Percentiles rank a stretch among this genome's conserved stretches.
Conservation (phyloP, 2,888 invertebrate species). For the Phania funesta region DNA sequence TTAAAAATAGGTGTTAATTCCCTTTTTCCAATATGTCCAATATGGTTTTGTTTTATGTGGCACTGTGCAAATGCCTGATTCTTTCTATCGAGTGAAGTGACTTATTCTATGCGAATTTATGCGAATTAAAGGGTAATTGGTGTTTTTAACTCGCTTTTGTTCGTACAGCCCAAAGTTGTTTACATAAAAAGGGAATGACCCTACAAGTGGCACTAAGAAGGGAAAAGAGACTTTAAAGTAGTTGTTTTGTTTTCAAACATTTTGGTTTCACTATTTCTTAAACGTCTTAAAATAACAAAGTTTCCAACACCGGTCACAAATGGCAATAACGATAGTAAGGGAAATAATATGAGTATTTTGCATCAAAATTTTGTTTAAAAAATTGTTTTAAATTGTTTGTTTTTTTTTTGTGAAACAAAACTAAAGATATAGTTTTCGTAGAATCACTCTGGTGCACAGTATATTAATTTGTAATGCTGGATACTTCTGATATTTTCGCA, state of each 20-base stretch:
- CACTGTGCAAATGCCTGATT: too few species aligned
- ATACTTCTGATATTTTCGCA: too few species aligned
- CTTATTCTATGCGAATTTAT: neutral
- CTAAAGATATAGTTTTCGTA: too few species aligned
- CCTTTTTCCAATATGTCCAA: too few species aligned
- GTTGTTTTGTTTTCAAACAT: conserved; percentile 36
- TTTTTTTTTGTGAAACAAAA: too few species aligned
- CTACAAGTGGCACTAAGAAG: conserved; percentile 54
- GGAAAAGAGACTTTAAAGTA: conserved; percentile 38
- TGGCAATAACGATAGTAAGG: neutral
- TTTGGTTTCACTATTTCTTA: conserved; percentile 4
- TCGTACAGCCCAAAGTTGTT: conserved; percentile 4
- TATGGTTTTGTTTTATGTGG: too few species aligned
- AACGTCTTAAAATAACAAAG: neutral
- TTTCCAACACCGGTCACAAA: neutral
- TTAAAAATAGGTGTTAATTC: too few species aligned
- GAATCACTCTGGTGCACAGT: too few species aligned
- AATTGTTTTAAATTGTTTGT: too few species aligned
- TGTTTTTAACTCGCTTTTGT: neutral
- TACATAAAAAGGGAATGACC: conserved; percentile 49
- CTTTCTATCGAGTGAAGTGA: too few species aligned
- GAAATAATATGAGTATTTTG: neutral
- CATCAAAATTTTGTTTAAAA: too few species aligned
- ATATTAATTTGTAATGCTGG: too few species aligned
- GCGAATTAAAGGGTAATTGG: neutral